Evolutionary conservation across 2,113 vertebrate genomes (phyloP).

Genomic region (Meriones unguiculatus): DNA sequence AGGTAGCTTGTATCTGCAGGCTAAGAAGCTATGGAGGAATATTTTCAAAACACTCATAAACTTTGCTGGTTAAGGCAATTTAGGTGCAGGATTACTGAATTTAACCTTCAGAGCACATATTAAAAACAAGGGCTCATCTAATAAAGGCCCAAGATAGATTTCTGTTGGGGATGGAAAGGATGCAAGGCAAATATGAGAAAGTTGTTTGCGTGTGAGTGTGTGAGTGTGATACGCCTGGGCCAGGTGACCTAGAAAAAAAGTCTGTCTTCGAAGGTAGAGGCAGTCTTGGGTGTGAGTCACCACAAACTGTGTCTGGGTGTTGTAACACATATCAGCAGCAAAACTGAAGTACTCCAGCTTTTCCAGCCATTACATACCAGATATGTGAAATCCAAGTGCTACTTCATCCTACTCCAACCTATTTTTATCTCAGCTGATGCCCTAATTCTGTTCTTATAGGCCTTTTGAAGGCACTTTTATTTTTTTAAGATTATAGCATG

Average conservation of each 20-base stretch:
- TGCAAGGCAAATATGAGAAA: background rate
- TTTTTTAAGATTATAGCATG: conserved; percentile 23
- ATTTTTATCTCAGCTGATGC: conserved; percentile 73
- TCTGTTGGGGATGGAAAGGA: background rate
- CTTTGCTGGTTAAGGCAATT: conserved; percentile 9
- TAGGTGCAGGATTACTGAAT: conserved; percentile 52
- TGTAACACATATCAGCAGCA: conserved; percentile 45
- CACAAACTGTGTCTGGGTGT: background rate
- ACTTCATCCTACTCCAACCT: background rate
- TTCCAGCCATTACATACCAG: conserved; percentile 44
- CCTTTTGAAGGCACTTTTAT: background rate
- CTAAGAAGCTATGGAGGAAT: conserved; percentile 33
- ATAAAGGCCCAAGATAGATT: background rate
- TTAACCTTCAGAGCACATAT: conserved; percentile 1
- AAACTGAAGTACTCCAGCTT: conserved; percentile 5
- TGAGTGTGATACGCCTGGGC: background rate
- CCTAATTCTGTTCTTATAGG: conserved; percentile 42
- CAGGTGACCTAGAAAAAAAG: conserved; percentile 63
- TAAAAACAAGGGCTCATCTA: conserved; percentile 5
- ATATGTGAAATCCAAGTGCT: conserved; percentile 62
- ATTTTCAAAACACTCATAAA: conserved; percentile 41
- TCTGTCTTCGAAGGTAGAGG: background rate
- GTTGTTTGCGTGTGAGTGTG: conserved; percentile 9
- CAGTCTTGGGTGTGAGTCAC: conserved; percentile 46
- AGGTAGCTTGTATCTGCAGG: conserved; percentile 6